Base-by-base conservation (phyloP, 2,888 invertebrate species). In the Corythucha ciliata region DNA sequence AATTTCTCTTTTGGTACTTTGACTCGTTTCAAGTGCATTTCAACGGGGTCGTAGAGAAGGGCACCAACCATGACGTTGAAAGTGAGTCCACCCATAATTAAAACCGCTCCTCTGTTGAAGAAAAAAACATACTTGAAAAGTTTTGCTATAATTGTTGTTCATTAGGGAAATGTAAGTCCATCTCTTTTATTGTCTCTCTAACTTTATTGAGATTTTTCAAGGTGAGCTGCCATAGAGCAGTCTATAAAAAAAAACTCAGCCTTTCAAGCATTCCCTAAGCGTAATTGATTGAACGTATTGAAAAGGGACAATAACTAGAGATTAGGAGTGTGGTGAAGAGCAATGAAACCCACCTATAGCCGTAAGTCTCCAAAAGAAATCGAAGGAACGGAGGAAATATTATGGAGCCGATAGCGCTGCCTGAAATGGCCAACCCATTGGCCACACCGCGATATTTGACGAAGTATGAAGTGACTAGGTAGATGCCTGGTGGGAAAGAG, bases 401-500 rank as follows among this genome's bases (percentile, higher is more conserved):
- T 62, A 89, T 88, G 36, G 86, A 85, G 12, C 89, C 89, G 58
- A 89, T 75, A 0, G 89, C 87, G 60, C 86, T 86, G 14, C 89
- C 89, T 1, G 88, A 88, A 72, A 89, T 88, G 62, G 89, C 89
- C 20, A 89, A 77, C 0, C 89, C 89, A 68, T 89, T 89, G 36
- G 89, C 89, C 12, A 89, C 72, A 0, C 89, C 89, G 37, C 88
- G 73, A 8, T 80, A 70, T 40, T 79, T 75, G 34, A 83, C 80
- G 68, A 89, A 89, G 70, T 89, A 89, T 53, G 85, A 85, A 45
- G 87, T 87, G 58, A 89, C 88, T 60, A 89, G 88, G 69, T 89
- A 88, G 27, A 90, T 87, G 0, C 89, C 89, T 2, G 89, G 88
- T 1, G 89, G 89, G 70, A 89, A 90, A 1, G 87, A 81, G 7